These are phyloP conservation scores for Rhinoptilus africanus DNA, from an alignment of 2,113 vertebrate species.

Conservation along the genomic window DNA sequence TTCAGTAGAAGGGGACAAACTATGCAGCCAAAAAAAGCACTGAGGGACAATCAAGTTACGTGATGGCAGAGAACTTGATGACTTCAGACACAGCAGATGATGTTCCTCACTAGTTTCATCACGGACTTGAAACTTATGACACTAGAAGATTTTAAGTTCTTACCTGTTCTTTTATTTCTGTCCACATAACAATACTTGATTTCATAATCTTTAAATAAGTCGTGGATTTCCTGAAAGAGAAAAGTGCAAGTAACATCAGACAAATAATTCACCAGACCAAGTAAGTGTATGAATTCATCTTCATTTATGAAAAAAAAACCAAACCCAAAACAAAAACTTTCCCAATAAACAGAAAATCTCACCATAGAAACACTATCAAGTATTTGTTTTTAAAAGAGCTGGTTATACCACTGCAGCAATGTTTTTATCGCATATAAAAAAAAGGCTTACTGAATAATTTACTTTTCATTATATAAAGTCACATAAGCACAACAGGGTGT, in stretches of 20 bases:
- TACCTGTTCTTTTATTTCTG: slow-evolving; percentile 98
- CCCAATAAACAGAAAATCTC: not conserved
- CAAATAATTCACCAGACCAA: not conserved
- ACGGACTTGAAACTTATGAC: fast-evolving
- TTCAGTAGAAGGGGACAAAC: not conserved
- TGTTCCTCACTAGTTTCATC: not conserved
- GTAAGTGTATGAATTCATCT: not conserved
- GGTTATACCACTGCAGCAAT: not conserved
- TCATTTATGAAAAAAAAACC: not conserved
- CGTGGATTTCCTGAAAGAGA: slow-evolving; percentile 89
- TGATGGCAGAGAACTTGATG: not conserved
- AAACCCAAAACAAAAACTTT: not conserved
- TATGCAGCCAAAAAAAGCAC: not conserved
- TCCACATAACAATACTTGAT: slow-evolving; percentile 98
- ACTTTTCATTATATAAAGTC: not conserved
- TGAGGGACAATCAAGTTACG: not conserved
- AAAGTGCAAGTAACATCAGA: not conserved
- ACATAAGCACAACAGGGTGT: not conserved
- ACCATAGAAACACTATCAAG: not conserved
- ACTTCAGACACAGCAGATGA: not conserved
- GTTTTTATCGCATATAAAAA: not conserved
- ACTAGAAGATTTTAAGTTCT: not conserved
- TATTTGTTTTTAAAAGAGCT: not conserved
- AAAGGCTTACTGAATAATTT: not conserved
- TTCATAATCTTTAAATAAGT: slow-evolving; percentile 92